Evolutionary conservation across 2,797 vertebrate genomes (phyloP).

Genomic region (Rhodeus uyekii): DNA sequence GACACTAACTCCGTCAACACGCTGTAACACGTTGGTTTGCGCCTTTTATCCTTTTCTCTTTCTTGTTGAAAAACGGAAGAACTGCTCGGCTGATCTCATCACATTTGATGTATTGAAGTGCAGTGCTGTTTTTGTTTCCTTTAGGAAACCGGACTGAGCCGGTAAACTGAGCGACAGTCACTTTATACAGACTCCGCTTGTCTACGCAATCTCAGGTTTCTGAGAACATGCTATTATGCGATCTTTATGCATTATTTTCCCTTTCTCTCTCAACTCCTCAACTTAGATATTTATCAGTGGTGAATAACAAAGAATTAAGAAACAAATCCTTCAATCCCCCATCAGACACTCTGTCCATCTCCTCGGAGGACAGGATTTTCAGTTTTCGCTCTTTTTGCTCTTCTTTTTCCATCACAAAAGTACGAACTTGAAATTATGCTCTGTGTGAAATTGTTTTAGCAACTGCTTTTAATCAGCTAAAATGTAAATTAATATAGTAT

Average conservation of each 20-base stretch:
- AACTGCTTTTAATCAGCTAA: not conserved
- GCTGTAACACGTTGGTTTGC: slow-evolving; percentile 6
- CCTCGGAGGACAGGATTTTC: slow-evolving; percentile 44
- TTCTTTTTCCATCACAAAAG: not conserved
- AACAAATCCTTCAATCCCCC: slow-evolving; percentile 44
- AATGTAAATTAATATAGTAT: not conserved
- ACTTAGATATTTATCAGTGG: slow-evolving; percentile 42
- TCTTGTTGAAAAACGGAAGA: slow-evolving; percentile 7
- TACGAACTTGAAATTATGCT: not conserved
- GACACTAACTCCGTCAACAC: slow-evolving; percentile 35
- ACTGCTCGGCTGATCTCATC: not conserved
- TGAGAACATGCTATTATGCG: slow-evolving; percentile 15
- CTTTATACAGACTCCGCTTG: not conserved
- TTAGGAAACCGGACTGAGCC: not conserved
- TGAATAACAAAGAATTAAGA: slow-evolving; percentile 50
- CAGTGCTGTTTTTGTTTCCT: slow-evolving; percentile 11
- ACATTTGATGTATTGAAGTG: not conserved
- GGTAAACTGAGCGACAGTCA: not conserved
- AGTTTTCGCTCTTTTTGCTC: not conserved
- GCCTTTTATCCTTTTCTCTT: slow-evolving; percentile 13
- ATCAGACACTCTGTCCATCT: slow-evolving; percentile 27
- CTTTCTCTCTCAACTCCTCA: slow-evolving; percentile 50
- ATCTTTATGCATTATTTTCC: slow-evolving; percentile 47
- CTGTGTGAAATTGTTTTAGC: not conserved
- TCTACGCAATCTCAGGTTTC: slow-evolving; percentile 19